phyloP scores from a whole-genome alignment of 2,797 vertebrate species.

The Falco berigora region DNA sequence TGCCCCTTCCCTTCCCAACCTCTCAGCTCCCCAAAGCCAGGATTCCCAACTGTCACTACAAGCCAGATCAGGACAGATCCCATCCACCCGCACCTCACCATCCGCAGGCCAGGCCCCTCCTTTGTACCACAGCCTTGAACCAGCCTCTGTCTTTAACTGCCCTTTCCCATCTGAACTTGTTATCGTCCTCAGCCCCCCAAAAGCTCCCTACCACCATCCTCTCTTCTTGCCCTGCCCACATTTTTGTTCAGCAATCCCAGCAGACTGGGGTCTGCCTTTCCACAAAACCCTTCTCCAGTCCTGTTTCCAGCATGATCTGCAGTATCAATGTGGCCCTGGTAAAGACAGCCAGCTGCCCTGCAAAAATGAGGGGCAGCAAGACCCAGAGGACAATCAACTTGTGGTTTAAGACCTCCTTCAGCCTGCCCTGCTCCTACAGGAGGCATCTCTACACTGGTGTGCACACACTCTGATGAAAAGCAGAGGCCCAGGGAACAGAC shows the following conservation, averaged over 20 bases:
- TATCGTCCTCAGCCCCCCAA: background rate
- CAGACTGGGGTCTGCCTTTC: background rate
- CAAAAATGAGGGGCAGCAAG: background rate
- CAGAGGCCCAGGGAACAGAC: background rate
- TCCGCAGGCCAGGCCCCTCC: background rate
- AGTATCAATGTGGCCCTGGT: background rate
- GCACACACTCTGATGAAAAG: background rate
- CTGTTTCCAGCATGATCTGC: background rate
- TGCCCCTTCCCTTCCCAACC: background rate
- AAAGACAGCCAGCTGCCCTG: background rate
- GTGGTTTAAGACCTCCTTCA: background rate
- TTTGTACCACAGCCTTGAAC: background rate
- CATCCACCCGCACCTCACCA: background rate
- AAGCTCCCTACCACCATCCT: background rate
- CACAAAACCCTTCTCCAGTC: background rate
- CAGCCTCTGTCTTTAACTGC: background rate
- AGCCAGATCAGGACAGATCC: background rate
- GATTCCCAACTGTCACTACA: background rate
- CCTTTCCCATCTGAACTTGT: background rate
- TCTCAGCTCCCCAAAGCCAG: background rate
- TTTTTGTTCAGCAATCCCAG: background rate
- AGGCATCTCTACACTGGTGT: background rate
- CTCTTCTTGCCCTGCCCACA: background rate
- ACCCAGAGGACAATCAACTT: background rate
- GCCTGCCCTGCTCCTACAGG: background rate